Evolutionary conservation across 2,797 vertebrate genomes (phyloP).

Genomic region (Sebastes trivittatus): DNA sequence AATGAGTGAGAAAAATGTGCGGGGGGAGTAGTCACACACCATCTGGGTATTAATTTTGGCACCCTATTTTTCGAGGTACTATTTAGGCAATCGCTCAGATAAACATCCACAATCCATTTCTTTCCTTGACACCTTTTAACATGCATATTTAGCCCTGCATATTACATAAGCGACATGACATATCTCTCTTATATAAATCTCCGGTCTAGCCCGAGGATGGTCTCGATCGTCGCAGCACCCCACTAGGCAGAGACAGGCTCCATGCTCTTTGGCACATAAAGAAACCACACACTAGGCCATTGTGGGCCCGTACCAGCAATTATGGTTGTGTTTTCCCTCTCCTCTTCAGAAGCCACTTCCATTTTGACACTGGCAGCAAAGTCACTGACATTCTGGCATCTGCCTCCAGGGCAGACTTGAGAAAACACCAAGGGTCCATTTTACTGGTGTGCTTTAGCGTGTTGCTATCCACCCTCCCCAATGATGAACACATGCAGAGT

Average conservation of each 20-base stretch:
- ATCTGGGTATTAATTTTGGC: slow-evolving; percentile 50
- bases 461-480: neutral
- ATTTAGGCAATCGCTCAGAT: slow-evolving; percentile 26
- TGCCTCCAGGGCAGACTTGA: slow-evolving; percentile 42
- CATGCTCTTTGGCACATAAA: slow-evolving; percentile 51
- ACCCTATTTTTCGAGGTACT: slow-evolving; percentile 13
- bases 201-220: neutral
- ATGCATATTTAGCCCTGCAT: slow-evolving; percentile 18
- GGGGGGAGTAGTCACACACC: slow-evolving; percentile 31
- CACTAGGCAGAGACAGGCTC: slow-evolving; percentile 40
- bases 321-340: slow-evolving; percentile 75
- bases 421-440: slow-evolving; percentile 30
- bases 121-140: slow-evolving; percentile 9
- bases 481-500: slow-evolving; percentile 12
- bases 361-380: slow-evolving; percentile 70
- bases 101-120: slow-evolving; percentile 10
- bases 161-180: slow-evolving; percentile 20
- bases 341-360: slow-evolving; percentile 73
- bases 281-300: slow-evolving; percentile 70
- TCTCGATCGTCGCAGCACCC: slow-evolving; percentile 12
- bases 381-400: slow-evolving; percentile 59
- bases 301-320: slow-evolving; percentile 74
- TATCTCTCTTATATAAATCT: neutral
- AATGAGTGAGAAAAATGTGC: slow-evolving; percentile 61
- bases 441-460: slow-evolving; percentile 1